Base-by-base conservation (phyloP, 2,888 invertebrate species). In the Nomada ferruginata region DNA sequence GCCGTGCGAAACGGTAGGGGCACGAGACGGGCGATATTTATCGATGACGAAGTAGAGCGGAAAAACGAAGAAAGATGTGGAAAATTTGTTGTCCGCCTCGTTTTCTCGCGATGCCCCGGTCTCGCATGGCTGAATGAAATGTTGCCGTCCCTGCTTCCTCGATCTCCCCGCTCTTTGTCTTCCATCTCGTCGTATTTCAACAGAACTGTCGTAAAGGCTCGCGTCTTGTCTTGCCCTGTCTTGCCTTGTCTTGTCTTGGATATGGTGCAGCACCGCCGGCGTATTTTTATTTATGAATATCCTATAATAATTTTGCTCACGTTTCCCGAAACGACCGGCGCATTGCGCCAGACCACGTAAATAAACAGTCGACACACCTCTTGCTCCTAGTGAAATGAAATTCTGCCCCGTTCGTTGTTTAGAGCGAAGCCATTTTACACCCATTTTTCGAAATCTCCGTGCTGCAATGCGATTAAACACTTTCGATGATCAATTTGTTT, bases 71-170 rank as follows among this genome's bases (percentile, higher is more conserved):
- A 79, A 80, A 76, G 82, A 79, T 74, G 88, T 80, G 64, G 85
- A 82, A 82, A 85, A 87, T 87, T 87, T 81, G 82, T 84, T 87
- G 84, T 85, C 87, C 84, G 83, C 82, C 76, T 20, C 26, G 65
- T 85, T 82, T 74, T 80, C 66, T 57, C 72, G 61, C 61, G 70
- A 66, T 76, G 59, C 64, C 23, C 9, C 60, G 76, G 75, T 81
- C 77, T 79, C 84, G 85, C 80, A 83, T 81, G 66, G 65, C 50
- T 66, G 66, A 82, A 76, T 85, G 84, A 90, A 90, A 87, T 83
- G 86, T 86, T 73, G 60, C 81, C 81, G 75, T 72, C 70, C 68
- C 71, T 60, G 63, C 44, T 63, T 68, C 63, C 53, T 70, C 76
- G 23, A 44, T n/a, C 75, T 29, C 57, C 68, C 50, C 79, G 65